Conservation (phyloP, 2,888 invertebrate species). For the Rhamnusium bicolor region DNA sequence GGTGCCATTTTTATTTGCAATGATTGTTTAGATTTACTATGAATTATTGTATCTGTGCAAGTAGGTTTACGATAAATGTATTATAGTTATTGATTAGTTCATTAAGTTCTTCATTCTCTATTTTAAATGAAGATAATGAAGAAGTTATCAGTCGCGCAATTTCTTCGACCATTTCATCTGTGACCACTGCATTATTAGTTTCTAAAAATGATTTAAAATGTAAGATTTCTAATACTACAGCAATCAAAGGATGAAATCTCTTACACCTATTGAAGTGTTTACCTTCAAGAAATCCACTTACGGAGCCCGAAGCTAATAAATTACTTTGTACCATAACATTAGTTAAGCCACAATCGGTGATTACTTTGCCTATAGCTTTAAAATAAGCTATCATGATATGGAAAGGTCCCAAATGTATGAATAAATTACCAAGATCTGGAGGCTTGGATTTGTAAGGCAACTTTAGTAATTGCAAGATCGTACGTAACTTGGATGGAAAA, state of each 20-base stretch:
- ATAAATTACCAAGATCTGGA: conserved; percentile 58
- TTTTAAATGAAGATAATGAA: too few relatives aligned
- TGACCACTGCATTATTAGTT: neutral
- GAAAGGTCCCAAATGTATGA: conserved; percentile 65
- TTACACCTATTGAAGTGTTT: conserved; percentile 61
- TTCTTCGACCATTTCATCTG: neutral
- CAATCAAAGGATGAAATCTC: conserved; percentile 48
- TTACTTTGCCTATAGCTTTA: conserved; percentile 60
- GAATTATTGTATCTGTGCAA: too few relatives aligned
- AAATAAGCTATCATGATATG: conserved; percentile 61
- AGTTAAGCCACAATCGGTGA: conserved; percentile 54
- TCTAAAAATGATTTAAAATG: neutral
- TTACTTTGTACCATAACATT: conserved; percentile 51
- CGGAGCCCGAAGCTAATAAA: conserved; percentile 54
- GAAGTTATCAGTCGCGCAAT: neutral
- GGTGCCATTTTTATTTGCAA: too few relatives aligned
- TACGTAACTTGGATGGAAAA: conserved; percentile 50
- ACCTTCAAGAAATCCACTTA: conserved; percentile 52
- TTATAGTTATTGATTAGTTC: too few relatives aligned
- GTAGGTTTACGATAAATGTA: too few relatives aligned
- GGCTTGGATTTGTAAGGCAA: conserved; percentile 52
- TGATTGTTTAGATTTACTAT: too few relatives aligned
- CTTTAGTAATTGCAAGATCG: conserved; percentile 58
- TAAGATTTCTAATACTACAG: conserved; percentile 40
- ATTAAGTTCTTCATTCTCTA: too few relatives aligned